Conservation (phyloP, 2,888 invertebrate species). For the Machimus rusticus region DNA sequence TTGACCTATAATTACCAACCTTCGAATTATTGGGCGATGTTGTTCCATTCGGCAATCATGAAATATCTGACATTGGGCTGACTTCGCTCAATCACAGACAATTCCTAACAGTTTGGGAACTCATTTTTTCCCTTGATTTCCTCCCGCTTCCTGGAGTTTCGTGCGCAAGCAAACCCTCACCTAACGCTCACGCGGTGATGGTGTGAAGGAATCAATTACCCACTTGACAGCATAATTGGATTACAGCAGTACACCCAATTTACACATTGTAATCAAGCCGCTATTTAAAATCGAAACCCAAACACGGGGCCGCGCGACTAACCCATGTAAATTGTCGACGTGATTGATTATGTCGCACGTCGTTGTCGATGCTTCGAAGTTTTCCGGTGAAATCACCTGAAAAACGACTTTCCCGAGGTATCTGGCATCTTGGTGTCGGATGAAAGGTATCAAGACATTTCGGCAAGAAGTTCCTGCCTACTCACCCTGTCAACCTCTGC, state of each 20-base stretch:
- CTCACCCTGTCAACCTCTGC: background rate
- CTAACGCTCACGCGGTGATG: background rate
- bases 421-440: background rate
- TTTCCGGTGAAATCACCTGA: background rate
- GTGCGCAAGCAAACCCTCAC: background rate
- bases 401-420: background rate
- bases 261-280: conserved; percentile 1
- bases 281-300: background rate
- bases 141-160: background rate
- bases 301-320: background rate
- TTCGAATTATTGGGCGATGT: background rate
- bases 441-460: background rate
- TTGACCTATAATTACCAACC: background rate
- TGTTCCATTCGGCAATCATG: background rate
- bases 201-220: conserved; percentile 9
- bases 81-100: background rate
- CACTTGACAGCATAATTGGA: conserved; percentile 18
- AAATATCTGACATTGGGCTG: background rate
- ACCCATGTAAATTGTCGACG: conserved; percentile 1
- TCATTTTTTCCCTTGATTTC: background rate
- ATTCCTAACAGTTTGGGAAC: background rate
- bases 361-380: background rate
- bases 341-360: conserved; percentile 14
- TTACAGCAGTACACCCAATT: background rate
- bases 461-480: background rate